These are phyloP conservation scores for Siphonodentalium dalli DNA, from an alignment of 2,888 invertebrate species.

Conservation along the genomic window DNA sequence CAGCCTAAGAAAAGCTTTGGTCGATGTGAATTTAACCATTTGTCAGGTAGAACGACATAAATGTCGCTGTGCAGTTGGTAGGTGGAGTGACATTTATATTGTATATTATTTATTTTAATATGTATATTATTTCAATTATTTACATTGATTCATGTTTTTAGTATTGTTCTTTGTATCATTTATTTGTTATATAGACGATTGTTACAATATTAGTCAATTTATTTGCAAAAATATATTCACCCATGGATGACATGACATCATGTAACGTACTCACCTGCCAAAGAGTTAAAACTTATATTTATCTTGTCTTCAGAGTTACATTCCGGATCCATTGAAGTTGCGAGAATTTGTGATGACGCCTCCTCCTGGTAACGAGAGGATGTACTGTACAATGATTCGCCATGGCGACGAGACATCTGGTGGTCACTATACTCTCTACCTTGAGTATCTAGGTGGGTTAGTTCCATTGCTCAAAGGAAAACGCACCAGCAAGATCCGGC, in stretches of 20 bases:
- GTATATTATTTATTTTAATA: too few species aligned
- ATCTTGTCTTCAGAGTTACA: slow-evolving; percentile 78
- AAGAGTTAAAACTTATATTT: neutral
- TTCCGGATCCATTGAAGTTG: slow-evolving; percentile 86
- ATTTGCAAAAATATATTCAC: too few species aligned
- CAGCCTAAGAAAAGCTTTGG: too few species aligned
- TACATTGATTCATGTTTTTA: neutral
- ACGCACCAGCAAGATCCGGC: slow-evolving; percentile 93
- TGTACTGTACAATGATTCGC: slow-evolving; percentile 97
- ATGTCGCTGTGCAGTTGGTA: too few species aligned
- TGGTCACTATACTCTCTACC: slow-evolving; percentile 73
- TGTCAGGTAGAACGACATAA: too few species aligned
- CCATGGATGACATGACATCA: neutral
- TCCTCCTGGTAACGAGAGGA: slow-evolving; percentile 81
- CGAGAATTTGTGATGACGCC: slow-evolving; percentile 93
- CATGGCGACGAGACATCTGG: slow-evolving; percentile 73
- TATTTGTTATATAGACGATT: neutral
- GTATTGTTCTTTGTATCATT: neutral
- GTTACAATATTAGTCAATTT: neutral
- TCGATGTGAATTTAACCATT: too few species aligned
- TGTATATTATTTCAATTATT: too few species aligned
- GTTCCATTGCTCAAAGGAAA: slow-evolving; percentile 95
- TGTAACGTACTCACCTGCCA: neutral
- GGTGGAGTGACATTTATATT: too few species aligned
- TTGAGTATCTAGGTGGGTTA: slow-evolving; percentile 94